Base-by-base conservation (phyloP, 2,888 invertebrate genomes). In the Encarsia formosa region DNA sequence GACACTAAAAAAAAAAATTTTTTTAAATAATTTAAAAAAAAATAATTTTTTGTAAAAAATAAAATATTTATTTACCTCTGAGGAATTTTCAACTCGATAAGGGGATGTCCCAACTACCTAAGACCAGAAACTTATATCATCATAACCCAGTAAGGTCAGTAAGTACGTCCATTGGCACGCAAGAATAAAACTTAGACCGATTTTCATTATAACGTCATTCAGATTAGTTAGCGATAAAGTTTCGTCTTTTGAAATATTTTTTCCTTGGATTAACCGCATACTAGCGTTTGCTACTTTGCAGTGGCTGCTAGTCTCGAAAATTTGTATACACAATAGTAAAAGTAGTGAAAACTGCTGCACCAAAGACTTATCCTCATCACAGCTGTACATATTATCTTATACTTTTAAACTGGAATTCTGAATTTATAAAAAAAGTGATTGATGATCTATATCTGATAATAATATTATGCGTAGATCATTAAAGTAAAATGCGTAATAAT, bases 81-180 rank as follows among this genome's bases (percentile, higher is more conserved):
- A n/a, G n/a, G n/a, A n/a, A n/a, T n/a, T n/a, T n/a, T n/a, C n/a
- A n/a, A n/a, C n/a, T n/a, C n/a, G n/a, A n/a, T n/a, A n/a, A 15
- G 5, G 34, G 8, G 34, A 34, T 29, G 29, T 29, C 5, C 39
- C 52, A 26, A 57, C 49, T 2, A 86, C 70, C 49, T 78, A 77
- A 51, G 81, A 80, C 89, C 90, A 91, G 70, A 86, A 87, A 9
- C 75, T 75, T 66, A 83, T 80, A 16, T 85, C 81, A 20, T 84
- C 81, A 71, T 85, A 86, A 65, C 87, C 85, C 44, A 91, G 68
- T 38, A 88, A 77, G 5, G 85, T 85, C 61, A 91, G 77, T 34
- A 91, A 74, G 71, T 88, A 87, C 46, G 85, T 85, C 90, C 90
- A 91, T 61, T 88, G 85, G 46, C 86, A 80, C 4, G 85, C 83